Evolutionary conservation across 2,797 vertebrate species (phyloP), one percentile per base, ranked within the genome.

Genomic region (Oceanodroma leucorhoa): DNA sequence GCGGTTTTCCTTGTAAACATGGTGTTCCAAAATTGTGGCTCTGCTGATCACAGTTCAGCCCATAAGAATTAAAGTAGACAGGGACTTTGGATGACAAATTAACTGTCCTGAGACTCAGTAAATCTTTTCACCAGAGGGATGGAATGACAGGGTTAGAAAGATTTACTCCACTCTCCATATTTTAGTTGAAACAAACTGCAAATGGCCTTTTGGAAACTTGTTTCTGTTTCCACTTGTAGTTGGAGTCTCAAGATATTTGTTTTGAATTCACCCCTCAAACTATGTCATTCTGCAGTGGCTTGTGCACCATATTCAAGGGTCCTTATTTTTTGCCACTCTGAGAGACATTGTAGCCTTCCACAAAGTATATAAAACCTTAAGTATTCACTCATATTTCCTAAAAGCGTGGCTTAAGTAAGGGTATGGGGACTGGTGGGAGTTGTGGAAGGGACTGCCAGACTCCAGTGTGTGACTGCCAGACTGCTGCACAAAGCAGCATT

Each of bases 151-250:
- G 30, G 29, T 57, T 71, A 83, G 50, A 66, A 83, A 86, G 54
- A 94, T 92, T 80, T 81, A 90, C 34, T 92, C 27, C 21, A 41
- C 27, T 94, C 50, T 92, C 61, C n/a, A 36, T 61, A 58, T 83
- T 94, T 94, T 43, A 84, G 40, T 46, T 40, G 27, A 82, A 94
- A 86, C 41, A 82, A 88, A n/a, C 11, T 73, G 43, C 26, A 94
- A 94, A 81, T 76, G 46, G 54, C 30, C 41, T 90, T 89, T 77
- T 77, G 60, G 45, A 87, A 85, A 71, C 20, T n/a, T 76, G 34
- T 70, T 93, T 94, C 57, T 83, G 11, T 84, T 93, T 88, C 43
- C 4, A 3, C 40, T 90, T 72, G 51, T 86, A 40, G 32, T 12
- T 78, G 34, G 34, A 61, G 16, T 77, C 73, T 82, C 50, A 70